A percentile compares a stretch with the other conserved stretches of the same genome.
Evolutionary conservation across 30 jellyfish, hydroid and myxozoan species (phyloP).

Genomic region (Turritopsis dohrnii): DNA sequence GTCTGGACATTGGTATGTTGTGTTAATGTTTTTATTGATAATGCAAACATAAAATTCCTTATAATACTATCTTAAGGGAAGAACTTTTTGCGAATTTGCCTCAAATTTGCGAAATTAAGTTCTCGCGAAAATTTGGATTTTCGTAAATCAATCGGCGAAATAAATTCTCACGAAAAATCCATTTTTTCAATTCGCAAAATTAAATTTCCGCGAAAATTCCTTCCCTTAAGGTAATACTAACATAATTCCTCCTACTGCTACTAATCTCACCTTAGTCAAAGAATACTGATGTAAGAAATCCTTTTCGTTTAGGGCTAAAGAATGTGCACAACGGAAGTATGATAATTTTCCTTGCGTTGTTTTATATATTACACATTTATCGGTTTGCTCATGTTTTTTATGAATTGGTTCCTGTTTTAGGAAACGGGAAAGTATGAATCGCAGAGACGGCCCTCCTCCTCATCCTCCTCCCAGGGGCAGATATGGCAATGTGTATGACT

Average conservation of each 20-base stretch:
- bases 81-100: too few relatives aligned
- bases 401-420: conserved; percentile 33
- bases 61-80: too few relatives aligned
- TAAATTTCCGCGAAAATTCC: too few relatives aligned
- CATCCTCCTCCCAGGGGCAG: conserved; percentile 51
- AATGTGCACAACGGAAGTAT: conserved; percentile 69
- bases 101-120: too few relatives aligned
- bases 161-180: too few relatives aligned
- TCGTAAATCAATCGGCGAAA: too few relatives aligned
- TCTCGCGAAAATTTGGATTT: too few relatives aligned
- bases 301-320: conserved; percentile 70
- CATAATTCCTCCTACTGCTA: too few relatives aligned
- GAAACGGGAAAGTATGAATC: conserved; percentile 38
- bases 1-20: conserved; percentile 74
- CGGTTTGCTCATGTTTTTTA: conserved; percentile 35
- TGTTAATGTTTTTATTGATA: not conserved
- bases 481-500: not conserved
- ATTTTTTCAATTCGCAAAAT: too few relatives aligned
- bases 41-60: too few relatives aligned
- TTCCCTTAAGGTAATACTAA: too few relatives aligned
- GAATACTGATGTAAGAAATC: not conserved
- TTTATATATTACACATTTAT: conserved; percentile 14
- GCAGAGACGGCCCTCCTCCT: conserved; percentile 62
- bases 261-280: too few relatives aligned
- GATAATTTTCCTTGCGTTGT: not conserved